Conservation (phyloP, 2,888 invertebrate genomes). For the Apodemia mormo region DNA sequence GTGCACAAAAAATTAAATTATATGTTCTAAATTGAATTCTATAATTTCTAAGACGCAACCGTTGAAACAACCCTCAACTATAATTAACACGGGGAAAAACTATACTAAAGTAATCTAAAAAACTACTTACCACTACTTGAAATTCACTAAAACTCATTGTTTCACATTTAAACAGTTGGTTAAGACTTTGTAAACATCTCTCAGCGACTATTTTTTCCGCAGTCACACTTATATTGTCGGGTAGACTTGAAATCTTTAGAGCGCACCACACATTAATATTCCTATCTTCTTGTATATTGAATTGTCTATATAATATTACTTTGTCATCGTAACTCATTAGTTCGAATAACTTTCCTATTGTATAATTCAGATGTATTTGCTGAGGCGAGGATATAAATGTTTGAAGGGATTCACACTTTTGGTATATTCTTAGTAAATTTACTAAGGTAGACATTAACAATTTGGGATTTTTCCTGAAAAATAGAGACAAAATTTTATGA, state of each 20-base stretch:
- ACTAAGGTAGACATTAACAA: conserved; percentile 48
- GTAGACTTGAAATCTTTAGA: conserved; percentile 51
- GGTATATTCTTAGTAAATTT: conserved; percentile 54
- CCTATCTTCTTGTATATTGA: conserved; percentile 45
- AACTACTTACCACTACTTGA: conserved; percentile 29
- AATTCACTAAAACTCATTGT: conserved; percentile 11
- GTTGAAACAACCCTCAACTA: no score
- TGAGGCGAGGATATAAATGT: conserved; percentile 56
- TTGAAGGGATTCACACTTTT: conserved; percentile 46
- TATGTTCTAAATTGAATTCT: no score
- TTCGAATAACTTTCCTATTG: conserved; percentile 52
- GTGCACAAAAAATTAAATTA: no score
- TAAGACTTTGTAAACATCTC: conserved; percentile 43
- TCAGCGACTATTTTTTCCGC: conserved; percentile 29
- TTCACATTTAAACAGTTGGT: conserved; percentile 21
- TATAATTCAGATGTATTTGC: conserved; percentile 48
- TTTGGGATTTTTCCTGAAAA: conserved; percentile 45
- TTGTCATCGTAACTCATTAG: conserved; percentile 51
- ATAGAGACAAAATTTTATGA: conserved; percentile 15
- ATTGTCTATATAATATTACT: conserved; percentile 48
- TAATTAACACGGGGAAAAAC: no score
- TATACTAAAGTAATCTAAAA: not conserved
- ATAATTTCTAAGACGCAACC: no score
- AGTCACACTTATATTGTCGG: conserved; percentile 39
- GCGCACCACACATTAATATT: conserved; percentile 52